Conservation (phyloP, 1,140 invertebrate genomes). For the Drosophila ogumai region DNA sequence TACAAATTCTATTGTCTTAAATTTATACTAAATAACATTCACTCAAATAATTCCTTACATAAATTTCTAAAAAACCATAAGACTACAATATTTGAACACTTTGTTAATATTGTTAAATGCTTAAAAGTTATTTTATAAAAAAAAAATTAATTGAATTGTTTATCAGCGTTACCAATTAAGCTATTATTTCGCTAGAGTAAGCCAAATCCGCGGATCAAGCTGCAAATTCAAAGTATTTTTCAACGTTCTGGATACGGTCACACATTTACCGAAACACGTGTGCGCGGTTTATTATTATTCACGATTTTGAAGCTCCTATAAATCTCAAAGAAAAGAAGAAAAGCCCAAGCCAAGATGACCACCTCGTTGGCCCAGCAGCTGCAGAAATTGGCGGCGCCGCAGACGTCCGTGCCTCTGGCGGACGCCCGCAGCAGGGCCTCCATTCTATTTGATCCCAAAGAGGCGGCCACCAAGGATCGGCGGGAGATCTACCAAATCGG, state of each 20-base stretch:
- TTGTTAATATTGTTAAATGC: too few relatives aligned
- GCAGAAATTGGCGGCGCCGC: slow-evolving; percentile 91
- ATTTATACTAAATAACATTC: too few relatives aligned
- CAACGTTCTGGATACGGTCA: not conserved
- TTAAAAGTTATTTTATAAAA: too few relatives aligned
- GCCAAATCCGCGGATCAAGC: not conserved
- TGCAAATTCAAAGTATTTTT: not conserved
- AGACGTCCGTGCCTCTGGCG: slow-evolving; percentile 89
- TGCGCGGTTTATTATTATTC: slow-evolving; percentile 28
- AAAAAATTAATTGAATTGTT: too few relatives aligned
- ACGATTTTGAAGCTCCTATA: too few relatives aligned
- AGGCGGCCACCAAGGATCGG: slow-evolving; percentile 93
- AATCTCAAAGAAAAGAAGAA: not conserved
- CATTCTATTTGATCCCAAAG: slow-evolving; percentile 94
- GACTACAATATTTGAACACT: too few relatives aligned
- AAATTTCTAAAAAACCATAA: too few relatives aligned
- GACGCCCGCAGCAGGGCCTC: slow-evolving; percentile 91
- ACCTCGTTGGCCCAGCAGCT: slow-evolving; percentile 94
- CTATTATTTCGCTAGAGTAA: too few relatives aligned
- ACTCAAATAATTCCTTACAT: too few relatives aligned
- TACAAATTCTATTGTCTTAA: too few relatives aligned
- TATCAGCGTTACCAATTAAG: too few relatives aligned
- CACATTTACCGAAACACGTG: slow-evolving; percentile 28
- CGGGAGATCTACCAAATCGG: slow-evolving; percentile 94
- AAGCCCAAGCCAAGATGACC: slow-evolving; percentile 66